Conservation (phyloP, 2,888 invertebrate genomes). For the Zygaena filipendulae region DNA sequence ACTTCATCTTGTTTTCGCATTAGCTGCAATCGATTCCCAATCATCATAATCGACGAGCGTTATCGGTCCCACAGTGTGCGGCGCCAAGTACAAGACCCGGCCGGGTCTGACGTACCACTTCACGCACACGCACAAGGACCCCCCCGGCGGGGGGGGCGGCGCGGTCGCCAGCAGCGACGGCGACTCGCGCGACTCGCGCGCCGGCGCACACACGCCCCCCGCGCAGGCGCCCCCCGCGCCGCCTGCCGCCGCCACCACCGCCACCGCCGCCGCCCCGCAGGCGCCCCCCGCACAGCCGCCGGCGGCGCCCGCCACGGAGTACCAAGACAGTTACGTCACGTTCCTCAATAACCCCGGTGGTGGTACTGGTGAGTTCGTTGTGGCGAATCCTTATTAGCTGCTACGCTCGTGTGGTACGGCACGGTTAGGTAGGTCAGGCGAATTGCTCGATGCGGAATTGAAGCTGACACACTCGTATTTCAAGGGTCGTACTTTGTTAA, state of each 20-base stretch:
- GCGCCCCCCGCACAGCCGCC: constrained; percentile 26
- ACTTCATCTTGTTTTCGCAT: too few relatives aligned
- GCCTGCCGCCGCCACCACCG: constrained; percentile 26
- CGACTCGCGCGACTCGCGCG: constrained; percentile 26
- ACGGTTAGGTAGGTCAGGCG: too few relatives aligned
- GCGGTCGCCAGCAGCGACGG: constrained; percentile 43
- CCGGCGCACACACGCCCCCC: constrained; percentile 84
- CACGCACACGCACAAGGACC: constrained; percentile 86
- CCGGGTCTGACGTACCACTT: constrained; percentile 97
- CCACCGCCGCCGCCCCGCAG: constrained; percentile 20
- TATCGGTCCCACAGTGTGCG: too few relatives aligned
- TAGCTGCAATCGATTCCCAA: too few relatives aligned
- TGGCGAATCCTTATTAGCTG: constrained; percentile 1
- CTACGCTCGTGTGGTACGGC: constrained; percentile 1
- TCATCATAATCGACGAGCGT: too few relatives aligned
- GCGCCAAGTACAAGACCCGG: constrained; percentile 95
- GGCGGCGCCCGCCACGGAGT: constrained; percentile 60
- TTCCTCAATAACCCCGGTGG: constrained; percentile 71
- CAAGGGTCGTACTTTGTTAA: too few relatives aligned
- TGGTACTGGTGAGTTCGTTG: constrained; percentile 31
- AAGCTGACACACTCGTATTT: too few relatives aligned
- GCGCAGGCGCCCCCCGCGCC: constrained; percentile 24
- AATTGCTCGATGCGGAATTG: too few relatives aligned
- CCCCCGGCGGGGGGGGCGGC: constrained; percentile 32
- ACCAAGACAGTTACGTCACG: constrained; percentile 76